Percentiles rank a stretch among this genome's conserved stretches.
Evolutionary conservation across 2,113 vertebrate genomes (phyloP).

Genomic region (Xyrauchen texanus): DNA sequence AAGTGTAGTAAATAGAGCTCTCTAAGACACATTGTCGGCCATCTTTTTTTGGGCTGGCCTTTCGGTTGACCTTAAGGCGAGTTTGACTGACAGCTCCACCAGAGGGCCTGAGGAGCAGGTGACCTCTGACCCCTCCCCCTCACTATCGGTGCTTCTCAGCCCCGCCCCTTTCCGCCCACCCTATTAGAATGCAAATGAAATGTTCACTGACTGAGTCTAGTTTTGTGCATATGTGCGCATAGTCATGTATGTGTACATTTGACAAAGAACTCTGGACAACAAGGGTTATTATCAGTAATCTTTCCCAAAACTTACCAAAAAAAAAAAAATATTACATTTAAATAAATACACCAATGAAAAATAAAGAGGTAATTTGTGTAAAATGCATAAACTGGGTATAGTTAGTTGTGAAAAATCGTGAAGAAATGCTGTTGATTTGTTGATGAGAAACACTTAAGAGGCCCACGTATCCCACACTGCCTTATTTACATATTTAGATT

Average conservation of each 20-base stretch:
- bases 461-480: constrained; percentile 19
- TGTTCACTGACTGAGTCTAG: constrained; percentile 76
- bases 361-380: too few relatives aligned
- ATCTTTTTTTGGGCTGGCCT: constrained; percentile 77
- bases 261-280: constrained; percentile 68
- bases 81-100: constrained; percentile 76
- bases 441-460: background rate
- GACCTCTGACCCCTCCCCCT: constrained; percentile 69
- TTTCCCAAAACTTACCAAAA: constrained; percentile 46
- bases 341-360: too few relatives aligned
- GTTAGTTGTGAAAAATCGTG: too few relatives aligned
- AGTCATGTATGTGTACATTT: constrained; percentile 63
- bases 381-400: too few relatives aligned
- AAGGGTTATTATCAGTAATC: background rate
- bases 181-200: constrained; percentile 83
- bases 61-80: constrained; percentile 60
- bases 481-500: constrained; percentile 55
- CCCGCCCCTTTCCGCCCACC: constrained; percentile 68
- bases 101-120: constrained; percentile 70
- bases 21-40: constrained; percentile 69
- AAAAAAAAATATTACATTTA: background rate
- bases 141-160: constrained; percentile 66
- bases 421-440: too few relatives aligned
- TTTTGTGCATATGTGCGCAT: constrained; percentile 66
- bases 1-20: constrained; percentile 67